These are phyloP conservation scores for Callionymus lyra DNA, from an alignment of 2,113 vertebrate genomes.

Conservation along the genomic window DNA sequence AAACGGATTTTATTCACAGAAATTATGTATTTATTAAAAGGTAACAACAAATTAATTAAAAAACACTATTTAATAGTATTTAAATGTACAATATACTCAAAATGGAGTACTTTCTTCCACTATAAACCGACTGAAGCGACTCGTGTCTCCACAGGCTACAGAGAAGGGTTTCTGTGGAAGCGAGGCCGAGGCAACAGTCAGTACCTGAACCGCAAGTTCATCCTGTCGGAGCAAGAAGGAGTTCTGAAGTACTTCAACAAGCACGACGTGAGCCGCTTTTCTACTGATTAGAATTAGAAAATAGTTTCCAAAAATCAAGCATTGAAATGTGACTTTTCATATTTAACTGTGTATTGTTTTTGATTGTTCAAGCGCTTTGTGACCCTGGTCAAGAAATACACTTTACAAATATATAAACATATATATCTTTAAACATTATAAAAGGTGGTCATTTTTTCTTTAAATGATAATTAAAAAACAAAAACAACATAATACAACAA, in stretches of 20 bases:
- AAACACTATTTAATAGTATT: too few species aligned
- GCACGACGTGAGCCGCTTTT: slow-evolving; percentile 74
- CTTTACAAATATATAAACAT: background rate
- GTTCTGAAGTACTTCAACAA: slow-evolving; percentile 93
- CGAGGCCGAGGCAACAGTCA: slow-evolving; percentile 89
- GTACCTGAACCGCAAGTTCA: slow-evolving; percentile 86
- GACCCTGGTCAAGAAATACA: background rate
- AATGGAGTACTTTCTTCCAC: too few species aligned
- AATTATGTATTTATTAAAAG: too few species aligned
- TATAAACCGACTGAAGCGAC: too few species aligned
- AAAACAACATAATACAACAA: background rate
- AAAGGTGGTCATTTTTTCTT: background rate
- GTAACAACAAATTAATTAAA: too few species aligned
- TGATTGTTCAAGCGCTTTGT: too few species aligned
- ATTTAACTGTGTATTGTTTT: background rate
- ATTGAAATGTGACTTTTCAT: too few species aligned
- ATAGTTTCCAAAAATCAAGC: too few species aligned
- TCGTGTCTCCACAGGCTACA: slow-evolving; percentile 76
- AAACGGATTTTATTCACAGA: too few species aligned
- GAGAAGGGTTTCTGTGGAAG: slow-evolving; percentile 91
- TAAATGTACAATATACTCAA: too few species aligned
- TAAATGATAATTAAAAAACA: background rate
- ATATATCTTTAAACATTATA: background rate
- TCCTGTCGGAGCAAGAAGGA: slow-evolving; percentile 83
- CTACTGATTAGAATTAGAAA: too few species aligned